Percentiles rank a stretch among this genome's conserved stretches.
These are phyloP conservation scores for Nebria salina DNA, from an alignment of 2,888 invertebrate genomes.

Conservation along the genomic window DNA sequence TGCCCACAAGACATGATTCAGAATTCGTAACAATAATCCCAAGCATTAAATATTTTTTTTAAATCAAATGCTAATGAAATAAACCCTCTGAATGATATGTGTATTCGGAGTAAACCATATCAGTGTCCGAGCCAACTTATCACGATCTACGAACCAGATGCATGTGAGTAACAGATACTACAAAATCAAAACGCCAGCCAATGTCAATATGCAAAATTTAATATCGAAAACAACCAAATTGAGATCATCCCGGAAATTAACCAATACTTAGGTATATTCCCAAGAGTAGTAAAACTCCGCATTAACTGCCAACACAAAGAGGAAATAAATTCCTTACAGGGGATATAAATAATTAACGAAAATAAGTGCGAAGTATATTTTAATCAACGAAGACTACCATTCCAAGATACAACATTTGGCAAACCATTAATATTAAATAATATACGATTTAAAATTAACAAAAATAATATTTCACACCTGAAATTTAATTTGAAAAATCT, in stretches of 20 bases:
- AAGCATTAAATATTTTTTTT: background rate
- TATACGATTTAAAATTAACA: too few relatives aligned
- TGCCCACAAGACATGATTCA: background rate
- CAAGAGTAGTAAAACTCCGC: constrained; percentile 5
- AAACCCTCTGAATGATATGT: background rate
- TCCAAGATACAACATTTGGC: too few relatives aligned
- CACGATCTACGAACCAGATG: background rate
- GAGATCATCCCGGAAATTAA: constrained; percentile 18
- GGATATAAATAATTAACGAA: too few relatives aligned
- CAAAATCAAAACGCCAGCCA: constrained; percentile 8
- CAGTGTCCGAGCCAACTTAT: background rate
- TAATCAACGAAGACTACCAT: too few relatives aligned
- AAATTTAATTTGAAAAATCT: too few relatives aligned
- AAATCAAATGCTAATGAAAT: background rate
- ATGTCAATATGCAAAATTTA: too few relatives aligned
- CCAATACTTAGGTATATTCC: constrained; percentile 4
- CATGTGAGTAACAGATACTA: background rate
- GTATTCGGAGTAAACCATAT: background rate
- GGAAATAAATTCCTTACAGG: too few relatives aligned
- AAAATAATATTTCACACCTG: too few relatives aligned
- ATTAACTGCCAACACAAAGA: background rate
- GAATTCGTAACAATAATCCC: background rate
- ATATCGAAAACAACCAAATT: too few relatives aligned
- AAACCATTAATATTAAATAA: too few relatives aligned
- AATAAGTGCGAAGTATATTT: too few relatives aligned